Base-by-base conservation (phyloP, 2,113 vertebrate species). In the Ranitomeya variabilis region DNA sequence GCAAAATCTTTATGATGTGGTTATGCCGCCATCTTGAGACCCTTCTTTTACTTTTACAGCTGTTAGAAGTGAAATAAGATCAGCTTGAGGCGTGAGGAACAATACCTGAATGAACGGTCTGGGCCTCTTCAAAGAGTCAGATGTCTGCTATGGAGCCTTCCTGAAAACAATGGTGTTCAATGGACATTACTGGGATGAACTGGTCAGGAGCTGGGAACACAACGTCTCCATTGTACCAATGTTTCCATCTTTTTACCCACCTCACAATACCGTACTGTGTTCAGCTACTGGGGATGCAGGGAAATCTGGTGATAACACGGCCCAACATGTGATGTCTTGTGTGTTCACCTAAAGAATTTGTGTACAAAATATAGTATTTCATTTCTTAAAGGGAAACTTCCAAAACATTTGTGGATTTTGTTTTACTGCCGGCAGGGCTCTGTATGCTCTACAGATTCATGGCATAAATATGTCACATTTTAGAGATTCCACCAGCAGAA, bases 231-330 rank as follows among this genome's bases (percentile, higher is more conserved):
- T 86, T 77, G 85, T 86, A 59, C 11, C 2, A 13, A 62, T 18
- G 57, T 14, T 21, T 59, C 45, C 55, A 2, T 60, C 55, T 37
- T 45, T 76, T 76, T 7, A 7, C 69, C 60, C 55, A 13, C 55
- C 26, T 51, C 54, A 86, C 85, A 86, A 86, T 86, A 74, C 23
- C 7, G 19, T 1, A 62, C 73, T 78, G 73, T 77, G 14, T 77
- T 76, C 19, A 51, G 85, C 71, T 78, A n/a, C 71, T 8, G 31
- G 26, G 18, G 71, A 45, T 60, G 31, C 51, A 16, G 19, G 54
- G 4, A 45, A 76, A 26, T 76, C 71, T 76, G 69, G 84, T 59
- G 69, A 74, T 86, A 12, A 21, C 55, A 73, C 16, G 21, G n/a
- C 23, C 13, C 4, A 6, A 31, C 83, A 86, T 78, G 85, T 86